Percentiles rank a stretch among this genome's conserved stretches.
phyloP scores from a whole-genome alignment of 1,140 invertebrate genomes.

The Diorhabda sublineata region DNA sequence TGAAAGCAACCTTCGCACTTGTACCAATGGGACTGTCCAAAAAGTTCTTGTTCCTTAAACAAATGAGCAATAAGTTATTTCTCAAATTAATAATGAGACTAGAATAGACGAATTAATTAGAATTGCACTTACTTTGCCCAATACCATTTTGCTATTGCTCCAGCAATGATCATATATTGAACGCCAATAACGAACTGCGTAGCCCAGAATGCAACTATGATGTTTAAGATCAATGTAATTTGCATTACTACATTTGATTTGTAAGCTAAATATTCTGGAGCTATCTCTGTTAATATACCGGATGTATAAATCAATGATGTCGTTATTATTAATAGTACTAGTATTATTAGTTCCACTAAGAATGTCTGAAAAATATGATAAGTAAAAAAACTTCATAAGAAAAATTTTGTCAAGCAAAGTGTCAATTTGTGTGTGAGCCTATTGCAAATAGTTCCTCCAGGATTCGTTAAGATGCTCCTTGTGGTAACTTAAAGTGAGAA shows the following conservation, averaged over 20 bases:
- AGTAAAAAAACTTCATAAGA: not conserved
- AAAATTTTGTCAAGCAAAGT: too few species aligned
- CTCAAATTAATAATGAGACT: too few species aligned
- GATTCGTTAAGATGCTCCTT: too few species aligned
- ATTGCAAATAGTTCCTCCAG: too few species aligned
- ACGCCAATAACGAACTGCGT: slow-evolving; percentile 70
- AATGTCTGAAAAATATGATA: slow-evolving; percentile 27
- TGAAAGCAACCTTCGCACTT: slow-evolving; percentile 56
- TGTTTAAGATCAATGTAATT: slow-evolving; percentile 25
- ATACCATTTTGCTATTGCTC: slow-evolving; percentile 72
- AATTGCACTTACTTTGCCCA: slow-evolving; percentile 61
- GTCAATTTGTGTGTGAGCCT: too few species aligned
- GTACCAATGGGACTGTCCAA: slow-evolving; percentile 56
- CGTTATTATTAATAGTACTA: slow-evolving; percentile 17
- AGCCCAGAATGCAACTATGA: slow-evolving; percentile 70
- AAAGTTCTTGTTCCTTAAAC: slow-evolving; percentile 60
- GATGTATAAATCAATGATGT: slow-evolving; percentile 16
- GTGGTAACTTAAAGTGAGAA: too few species aligned
- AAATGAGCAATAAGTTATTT: slow-evolving; percentile 11
- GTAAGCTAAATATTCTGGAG: slow-evolving; percentile 30
- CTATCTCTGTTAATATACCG: slow-evolving; percentile 18
- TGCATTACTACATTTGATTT: slow-evolving; percentile 63
- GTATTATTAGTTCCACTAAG: slow-evolving; percentile 9
- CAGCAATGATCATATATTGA: slow-evolving; percentile 73
- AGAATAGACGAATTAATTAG: too few species aligned